Evolutionary conservation across 2,888 invertebrate species (phyloP).

Genomic region (Aphidoletes aphidimyza): DNA sequence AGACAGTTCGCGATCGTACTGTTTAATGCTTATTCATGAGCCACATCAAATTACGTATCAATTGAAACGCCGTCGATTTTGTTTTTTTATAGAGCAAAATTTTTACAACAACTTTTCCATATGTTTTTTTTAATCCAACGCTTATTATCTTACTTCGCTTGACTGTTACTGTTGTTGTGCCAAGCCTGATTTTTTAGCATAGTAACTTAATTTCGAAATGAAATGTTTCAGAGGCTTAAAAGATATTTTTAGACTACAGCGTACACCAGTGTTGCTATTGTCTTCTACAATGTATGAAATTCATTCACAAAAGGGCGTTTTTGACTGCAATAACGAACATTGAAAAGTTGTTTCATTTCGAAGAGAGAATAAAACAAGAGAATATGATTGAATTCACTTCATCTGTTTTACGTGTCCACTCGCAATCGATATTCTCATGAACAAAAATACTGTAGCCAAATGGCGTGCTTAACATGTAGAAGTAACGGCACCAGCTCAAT

Average conservation of each 20-base stretch:
- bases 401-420: neutral
- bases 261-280: neutral
- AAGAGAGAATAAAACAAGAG: too few relatives aligned
- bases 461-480: neutral
- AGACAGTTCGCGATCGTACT: neutral
- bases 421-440: slow-evolving; percentile 3
- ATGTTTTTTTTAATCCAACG: neutral
- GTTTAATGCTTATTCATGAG: neutral
- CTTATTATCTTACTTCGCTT: neutral
- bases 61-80: neutral
- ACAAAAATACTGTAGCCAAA: neutral
- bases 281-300: too few relatives aligned
- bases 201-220: neutral
- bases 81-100: neutral
- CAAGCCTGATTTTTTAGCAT: neutral
- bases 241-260: neutral
- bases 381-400: too few relatives aligned
- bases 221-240: neutral
- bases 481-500: neutral
- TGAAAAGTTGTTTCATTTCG: too few relatives aligned
- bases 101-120: neutral
- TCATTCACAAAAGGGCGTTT: too few relatives aligned
- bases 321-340: too few relatives aligned
- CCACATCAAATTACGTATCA: neutral
- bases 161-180: neutral